Evolutionary conservation across 1,140 invertebrate genomes (phyloP).

Genomic region (Zaprionus taronus): DNA sequence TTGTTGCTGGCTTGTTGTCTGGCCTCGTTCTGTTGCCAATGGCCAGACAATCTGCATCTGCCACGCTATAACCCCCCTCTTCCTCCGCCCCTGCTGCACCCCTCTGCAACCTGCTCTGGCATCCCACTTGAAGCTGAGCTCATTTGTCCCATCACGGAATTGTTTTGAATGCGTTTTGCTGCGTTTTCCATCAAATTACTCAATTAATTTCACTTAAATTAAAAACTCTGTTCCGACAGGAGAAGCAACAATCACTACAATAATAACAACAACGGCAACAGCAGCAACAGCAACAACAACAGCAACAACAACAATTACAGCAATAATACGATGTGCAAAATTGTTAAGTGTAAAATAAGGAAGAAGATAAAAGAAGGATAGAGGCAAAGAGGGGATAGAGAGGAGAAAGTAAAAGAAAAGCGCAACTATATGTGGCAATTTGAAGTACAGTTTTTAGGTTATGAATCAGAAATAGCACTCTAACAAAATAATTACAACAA

Average conservation of each 20-base stretch:
- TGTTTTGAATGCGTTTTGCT: constrained; percentile 51
- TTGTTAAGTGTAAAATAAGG: no score
- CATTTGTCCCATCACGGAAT: constrained; percentile 37
- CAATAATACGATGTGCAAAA: not conserved
- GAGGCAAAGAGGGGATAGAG: no score
- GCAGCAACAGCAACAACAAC: not conserved
- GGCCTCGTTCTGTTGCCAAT: constrained; percentile 47
- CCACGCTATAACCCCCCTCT: constrained; percentile 60
- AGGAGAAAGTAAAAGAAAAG: no score
- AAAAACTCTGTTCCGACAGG: constrained; percentile 35
- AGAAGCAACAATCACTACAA: not conserved
- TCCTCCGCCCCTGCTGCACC: not conserved
- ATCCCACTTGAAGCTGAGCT: constrained; percentile 3
- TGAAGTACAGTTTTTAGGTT: no score
- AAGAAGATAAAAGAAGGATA: no score
- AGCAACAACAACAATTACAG: constrained; percentile 10
- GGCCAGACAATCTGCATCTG: constrained; percentile 73
- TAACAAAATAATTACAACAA: no score
- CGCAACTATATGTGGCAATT: no score
- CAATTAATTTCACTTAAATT: constrained; percentile 77
- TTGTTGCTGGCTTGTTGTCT: constrained; percentile 43
- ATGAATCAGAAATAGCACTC: no score
- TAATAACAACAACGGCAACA: not conserved
- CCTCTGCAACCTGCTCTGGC: not conserved
- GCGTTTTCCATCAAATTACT: constrained; percentile 73